Evolutionary conservation across 2,113 vertebrate genomes (phyloP).

Genomic region (Gavia stellata): DNA sequence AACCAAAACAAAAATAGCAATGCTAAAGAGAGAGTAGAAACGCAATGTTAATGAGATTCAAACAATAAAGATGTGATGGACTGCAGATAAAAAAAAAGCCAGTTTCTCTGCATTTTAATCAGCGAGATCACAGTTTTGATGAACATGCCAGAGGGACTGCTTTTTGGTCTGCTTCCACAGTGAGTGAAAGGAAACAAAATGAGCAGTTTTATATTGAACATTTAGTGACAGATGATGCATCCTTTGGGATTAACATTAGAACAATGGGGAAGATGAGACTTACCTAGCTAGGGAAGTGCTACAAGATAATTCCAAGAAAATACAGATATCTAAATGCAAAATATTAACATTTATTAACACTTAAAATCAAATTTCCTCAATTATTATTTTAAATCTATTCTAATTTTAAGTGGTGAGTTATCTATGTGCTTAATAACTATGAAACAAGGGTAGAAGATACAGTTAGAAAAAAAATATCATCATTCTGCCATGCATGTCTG

Average conservation of each 20-base stretch:
- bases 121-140: constrained; percentile 61
- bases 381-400: neutral
- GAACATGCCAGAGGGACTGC: constrained; percentile 48
- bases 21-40: neutral
- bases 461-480: neutral
- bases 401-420: neutral
- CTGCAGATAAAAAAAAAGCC: constrained; percentile 46
- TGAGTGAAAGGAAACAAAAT: constrained; percentile 60
- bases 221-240: constrained; percentile 51
- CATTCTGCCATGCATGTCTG: neutral
- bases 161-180: constrained; percentile 43
- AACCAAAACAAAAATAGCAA: neutral
- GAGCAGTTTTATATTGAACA: constrained; percentile 31
- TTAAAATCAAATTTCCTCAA: neutral
- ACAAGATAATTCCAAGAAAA: neutral
- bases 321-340: neutral
- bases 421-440: neutral
- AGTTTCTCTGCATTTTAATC: constrained; percentile 67
- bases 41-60: constrained; percentile 42
- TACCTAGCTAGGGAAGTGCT: neutral
- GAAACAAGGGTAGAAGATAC: neutral
- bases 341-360: neutral
- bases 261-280: neutral
- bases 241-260: constrained; percentile 20
- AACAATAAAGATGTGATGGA: constrained; percentile 34